Base-by-base conservation (phyloP, 2,888 invertebrate species). In the Stenichneumon culpator region DNA sequence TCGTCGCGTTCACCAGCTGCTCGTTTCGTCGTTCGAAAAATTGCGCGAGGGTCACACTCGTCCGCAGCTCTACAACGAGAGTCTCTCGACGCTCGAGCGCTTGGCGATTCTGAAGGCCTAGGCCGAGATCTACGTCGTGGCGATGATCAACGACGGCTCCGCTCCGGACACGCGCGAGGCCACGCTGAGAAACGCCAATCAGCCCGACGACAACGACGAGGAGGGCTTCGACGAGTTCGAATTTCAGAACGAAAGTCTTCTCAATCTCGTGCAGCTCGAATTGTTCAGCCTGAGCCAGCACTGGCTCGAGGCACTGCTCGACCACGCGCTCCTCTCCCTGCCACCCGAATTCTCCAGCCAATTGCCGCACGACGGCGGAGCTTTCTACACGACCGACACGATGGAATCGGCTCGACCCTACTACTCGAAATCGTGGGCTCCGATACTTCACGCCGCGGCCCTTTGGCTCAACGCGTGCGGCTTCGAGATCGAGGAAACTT, bases 111-210 rank as follows among this genome's bases (percentile, higher is more conserved):
- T 99, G 68, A 98, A 99, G 94, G 99, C 99, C 0, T 99, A 99
- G 99, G 99, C 99, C 3, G 99, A 99, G 95, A 98, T 99, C 0
- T 99, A 99, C 93, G 98, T 99, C 89, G 98, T 99, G 19, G 99
- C 99, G 0, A 98, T 99, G 97, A 96, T 97, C 67, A 96, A 96
- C 89, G 97, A 97, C 92, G 96, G 96, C 84, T 96, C 96, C 79
- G 96, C 96, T 0, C 96, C 96, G 57, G 91, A 90, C 80, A 92
- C 91, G 50, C 88, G 92, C 57, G 90, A 93, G 60, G 83, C 88
- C 0, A 80, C 89, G 2, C 86, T 89, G 75, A 86, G 87, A 70
- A 90, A 88, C 70, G 80, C 84, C 25, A 89, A 89, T 57, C 86
- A 89, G 79, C 68, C 79, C 22, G 90, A 91, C 25, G 90, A 92